phyloP scores from a whole-genome alignment of 2,797 vertebrate species.

The Rhincodon typus region DNA sequence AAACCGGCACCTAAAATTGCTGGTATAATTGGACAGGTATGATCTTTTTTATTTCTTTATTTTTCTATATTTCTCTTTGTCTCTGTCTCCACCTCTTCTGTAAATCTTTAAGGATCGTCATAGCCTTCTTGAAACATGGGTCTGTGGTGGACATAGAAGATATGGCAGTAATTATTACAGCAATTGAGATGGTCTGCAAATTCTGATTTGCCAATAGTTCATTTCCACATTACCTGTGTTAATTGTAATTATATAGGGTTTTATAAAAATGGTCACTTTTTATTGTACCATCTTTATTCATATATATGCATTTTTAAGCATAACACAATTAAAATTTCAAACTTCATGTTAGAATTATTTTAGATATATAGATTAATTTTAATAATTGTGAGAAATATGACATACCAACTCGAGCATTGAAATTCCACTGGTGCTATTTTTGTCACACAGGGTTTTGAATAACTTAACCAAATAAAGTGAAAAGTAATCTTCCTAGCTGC shows the following conservation, averaged over 20 bases:
- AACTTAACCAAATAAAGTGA: not conserved
- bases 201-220: not conserved
- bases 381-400: not conserved
- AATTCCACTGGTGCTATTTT: not conserved
- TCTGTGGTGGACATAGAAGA: not conserved
- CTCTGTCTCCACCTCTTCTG: not conserved
- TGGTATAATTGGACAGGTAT: constrained; percentile 71
- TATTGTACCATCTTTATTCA: not conserved
- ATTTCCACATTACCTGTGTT: not conserved
- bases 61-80: not conserved
- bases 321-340: not conserved
- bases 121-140: too few relatives aligned
- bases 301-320: not conserved
- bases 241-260: not conserved
- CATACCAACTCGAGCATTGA: not conserved
- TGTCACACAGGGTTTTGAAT: not conserved
- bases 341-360: too few relatives aligned
- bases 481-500: not conserved
- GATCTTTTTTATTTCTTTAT: constrained; percentile 12
- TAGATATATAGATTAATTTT: not conserved
- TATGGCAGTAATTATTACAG: not conserved
- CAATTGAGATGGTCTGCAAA: not conserved
- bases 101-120: not conserved
- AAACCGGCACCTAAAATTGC: constrained; percentile 65
- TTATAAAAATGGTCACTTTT: not conserved